Conservation (phyloP, 2,797 vertebrate species). For the Chloroceryle inda region DNA sequence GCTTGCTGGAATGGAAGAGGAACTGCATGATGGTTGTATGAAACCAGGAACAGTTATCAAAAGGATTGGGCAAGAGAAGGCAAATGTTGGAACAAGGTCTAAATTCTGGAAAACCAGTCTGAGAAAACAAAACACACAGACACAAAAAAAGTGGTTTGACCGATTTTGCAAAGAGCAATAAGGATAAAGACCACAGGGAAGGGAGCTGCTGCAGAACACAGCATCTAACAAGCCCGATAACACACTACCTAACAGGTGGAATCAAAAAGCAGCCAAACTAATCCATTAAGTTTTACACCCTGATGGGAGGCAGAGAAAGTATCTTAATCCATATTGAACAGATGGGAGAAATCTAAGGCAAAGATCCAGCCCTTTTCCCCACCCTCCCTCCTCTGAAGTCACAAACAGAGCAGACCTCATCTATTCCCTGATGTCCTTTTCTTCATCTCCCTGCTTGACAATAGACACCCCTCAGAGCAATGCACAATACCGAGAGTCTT, state of each 20-base stretch:
- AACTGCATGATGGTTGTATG: rapidly evolving
- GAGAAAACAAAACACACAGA: not conserved
- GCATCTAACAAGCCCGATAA: not conserved
- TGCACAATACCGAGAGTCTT: rapidly evolving
- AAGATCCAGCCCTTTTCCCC: not conserved
- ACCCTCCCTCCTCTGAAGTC: not conserved
- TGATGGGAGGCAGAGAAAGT: slow-evolving; percentile 15
- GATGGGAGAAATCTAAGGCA: not conserved
- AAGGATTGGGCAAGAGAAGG: not conserved
- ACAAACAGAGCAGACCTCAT: not conserved
- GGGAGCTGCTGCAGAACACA: not conserved
- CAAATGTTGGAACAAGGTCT: not conserved
- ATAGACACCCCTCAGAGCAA: not conserved
- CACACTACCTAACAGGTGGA: not conserved
- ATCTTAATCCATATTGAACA: not conserved
- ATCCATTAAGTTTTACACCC: not conserved
- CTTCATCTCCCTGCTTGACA: not conserved
- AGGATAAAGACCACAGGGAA: not conserved
- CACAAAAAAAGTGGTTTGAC: not conserved
- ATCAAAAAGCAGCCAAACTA: not conserved
- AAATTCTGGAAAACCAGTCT: not conserved
- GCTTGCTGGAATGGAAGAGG: not conserved
- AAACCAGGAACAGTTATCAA: not conserved
- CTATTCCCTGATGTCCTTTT: not conserved
- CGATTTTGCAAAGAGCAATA: not conserved